These are phyloP conservation scores for Pseudorhiza aurosa DNA, from an alignment of 30 jellyfish, hydroid and myxozoan genomes.

Conservation along the genomic window DNA sequence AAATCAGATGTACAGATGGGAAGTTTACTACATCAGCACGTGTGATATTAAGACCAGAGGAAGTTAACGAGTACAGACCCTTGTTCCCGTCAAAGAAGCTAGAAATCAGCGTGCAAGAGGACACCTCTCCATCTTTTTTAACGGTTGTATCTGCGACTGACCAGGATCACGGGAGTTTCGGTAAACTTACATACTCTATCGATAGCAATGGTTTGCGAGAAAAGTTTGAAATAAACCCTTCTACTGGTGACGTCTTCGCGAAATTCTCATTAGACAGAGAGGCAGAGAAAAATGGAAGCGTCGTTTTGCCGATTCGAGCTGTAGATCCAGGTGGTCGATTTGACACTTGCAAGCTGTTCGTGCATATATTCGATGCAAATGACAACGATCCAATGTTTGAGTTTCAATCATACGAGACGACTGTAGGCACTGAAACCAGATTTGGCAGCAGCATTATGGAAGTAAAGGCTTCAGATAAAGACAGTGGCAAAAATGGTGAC, in stretches of 20 bases:
- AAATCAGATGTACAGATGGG: constrained; percentile 83
- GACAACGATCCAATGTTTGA: constrained; percentile 95
- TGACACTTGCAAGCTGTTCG: constrained; percentile 46
- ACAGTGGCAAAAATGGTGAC: constrained; percentile 92
- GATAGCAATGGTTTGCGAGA: constrained; percentile 37
- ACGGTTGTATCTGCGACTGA: constrained; percentile 70
- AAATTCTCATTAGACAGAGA: constrained; percentile 90
- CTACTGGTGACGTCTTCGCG: constrained; percentile 65
- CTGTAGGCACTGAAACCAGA: constrained; percentile 63
- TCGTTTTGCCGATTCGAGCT: constrained; percentile 78
- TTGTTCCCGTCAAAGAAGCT: neutral
- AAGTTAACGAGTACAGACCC: constrained; percentile 54
- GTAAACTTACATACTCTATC: constrained; percentile 50
- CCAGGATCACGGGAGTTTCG: constrained; percentile 55
- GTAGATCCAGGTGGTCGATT: constrained; percentile 92
- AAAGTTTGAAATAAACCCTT: constrained; percentile 45
- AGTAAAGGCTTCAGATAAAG: constrained; percentile 84
- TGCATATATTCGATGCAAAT: constrained; percentile 80
- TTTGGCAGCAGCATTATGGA: constrained; percentile 68
- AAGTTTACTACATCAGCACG: constrained; percentile 43
- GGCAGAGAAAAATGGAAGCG: constrained; percentile 25
- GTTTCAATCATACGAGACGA: constrained; percentile 73
- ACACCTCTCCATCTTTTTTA: constrained; percentile 45
- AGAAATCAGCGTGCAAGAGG: constrained; percentile 46
- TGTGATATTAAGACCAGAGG: constrained; percentile 23